Evolutionary conservation across 2,797 vertebrate species (phyloP).

Genomic region (Steatocranus sp.): DNA sequence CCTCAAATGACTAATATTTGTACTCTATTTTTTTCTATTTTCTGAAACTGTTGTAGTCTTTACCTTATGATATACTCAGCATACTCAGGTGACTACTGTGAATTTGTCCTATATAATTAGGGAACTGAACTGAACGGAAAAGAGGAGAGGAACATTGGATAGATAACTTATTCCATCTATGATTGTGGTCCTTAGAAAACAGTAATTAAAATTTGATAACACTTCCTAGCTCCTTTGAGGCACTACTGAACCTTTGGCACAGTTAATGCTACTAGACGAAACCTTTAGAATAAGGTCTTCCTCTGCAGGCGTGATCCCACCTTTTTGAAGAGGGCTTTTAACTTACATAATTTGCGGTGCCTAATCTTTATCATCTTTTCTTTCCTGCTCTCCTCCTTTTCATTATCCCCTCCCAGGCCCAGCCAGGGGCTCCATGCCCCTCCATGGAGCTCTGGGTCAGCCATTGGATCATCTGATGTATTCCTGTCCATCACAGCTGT

Average conservation of each 20-base stretch:
- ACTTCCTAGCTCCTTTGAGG: neutral
- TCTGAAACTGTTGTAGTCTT: neutral
- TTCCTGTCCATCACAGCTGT: constrained; percentile 85
- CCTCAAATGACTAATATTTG: neutral
- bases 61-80: neutral
- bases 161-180: neutral
- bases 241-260: neutral
- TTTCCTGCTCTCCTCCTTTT: neutral
- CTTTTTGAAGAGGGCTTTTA: constrained; percentile 73
- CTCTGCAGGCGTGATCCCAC: constrained; percentile 69
- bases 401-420: constrained; percentile 50
- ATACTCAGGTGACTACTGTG: neutral
- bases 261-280: neutral
- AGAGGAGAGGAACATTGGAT: neutral
- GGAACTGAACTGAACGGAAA: neutral
- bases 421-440: constrained; percentile 93
- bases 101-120: neutral
- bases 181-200: neutral
- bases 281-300: constrained; percentile 55
- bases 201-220: neutral
- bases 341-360: constrained; percentile 69
- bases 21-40: neutral
- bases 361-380: constrained; percentile 45
- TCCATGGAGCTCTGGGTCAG: constrained; percentile 87
- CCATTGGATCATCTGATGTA: constrained; percentile 87